Percentiles rank a stretch among this genome's conserved stretches.
Conservation (phyloP, 2,113 vertebrate species). For the Oryzias woworae region DNA sequence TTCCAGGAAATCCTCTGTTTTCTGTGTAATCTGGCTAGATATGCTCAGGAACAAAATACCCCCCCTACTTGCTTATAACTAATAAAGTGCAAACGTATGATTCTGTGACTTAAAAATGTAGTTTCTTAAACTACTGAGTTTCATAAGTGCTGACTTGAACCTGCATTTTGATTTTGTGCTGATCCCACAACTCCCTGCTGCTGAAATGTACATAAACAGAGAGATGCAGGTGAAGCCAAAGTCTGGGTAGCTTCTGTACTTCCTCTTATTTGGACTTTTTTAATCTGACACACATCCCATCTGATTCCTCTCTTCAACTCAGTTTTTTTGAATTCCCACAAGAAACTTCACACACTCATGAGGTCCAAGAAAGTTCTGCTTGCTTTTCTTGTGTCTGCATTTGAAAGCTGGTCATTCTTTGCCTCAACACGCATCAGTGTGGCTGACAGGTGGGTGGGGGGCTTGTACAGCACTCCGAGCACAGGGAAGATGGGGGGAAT, state of each 20-base stretch:
- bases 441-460: too few relatives aligned
- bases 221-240: constrained; percentile 58
- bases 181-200: constrained; percentile 45
- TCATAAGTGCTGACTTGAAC: constrained; percentile 44
- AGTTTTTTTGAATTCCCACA: constrained; percentile 5
- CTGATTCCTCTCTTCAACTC: not conserved
- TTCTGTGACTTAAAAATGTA: constrained; percentile 24
- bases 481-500: too few relatives aligned
- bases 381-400: too few relatives aligned
- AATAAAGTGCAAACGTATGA: not conserved
- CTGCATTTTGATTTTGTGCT: constrained; percentile 57
- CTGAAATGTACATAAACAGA: constrained; percentile 56
- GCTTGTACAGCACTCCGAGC: too few relatives aligned
- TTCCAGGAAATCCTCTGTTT: too few relatives aligned
- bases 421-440: too few relatives aligned
- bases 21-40: too few relatives aligned
- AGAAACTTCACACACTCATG: constrained; percentile 28
- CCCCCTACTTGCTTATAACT: not conserved
- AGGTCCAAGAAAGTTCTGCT: too few relatives aligned
- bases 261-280: constrained; percentile 23
- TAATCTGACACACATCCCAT: constrained; percentile 7
- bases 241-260: constrained; percentile 25
- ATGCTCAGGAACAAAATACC: not conserved
- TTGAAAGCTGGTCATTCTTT: too few relatives aligned
- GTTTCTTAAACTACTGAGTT: constrained; percentile 31